Conservation (phyloP, 2,888 invertebrate genomes). For the Allygus modestus region DNA sequence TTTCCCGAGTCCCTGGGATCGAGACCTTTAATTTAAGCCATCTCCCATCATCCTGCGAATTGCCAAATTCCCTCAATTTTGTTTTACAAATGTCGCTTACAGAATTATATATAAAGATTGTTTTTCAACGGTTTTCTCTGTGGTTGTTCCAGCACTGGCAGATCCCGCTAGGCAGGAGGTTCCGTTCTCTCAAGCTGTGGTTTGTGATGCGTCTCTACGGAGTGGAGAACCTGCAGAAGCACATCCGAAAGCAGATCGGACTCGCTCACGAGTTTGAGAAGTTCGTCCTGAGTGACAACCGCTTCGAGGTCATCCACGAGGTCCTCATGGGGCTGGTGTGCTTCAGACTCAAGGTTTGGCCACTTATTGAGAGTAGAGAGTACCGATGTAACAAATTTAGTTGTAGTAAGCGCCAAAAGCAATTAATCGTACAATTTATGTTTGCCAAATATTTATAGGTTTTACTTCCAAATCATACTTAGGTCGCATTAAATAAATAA, state of each 20-base stretch:
- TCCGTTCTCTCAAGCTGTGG: constrained; percentile 96
- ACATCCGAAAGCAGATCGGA: constrained; percentile 90
- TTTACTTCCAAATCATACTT: too few relatives aligned
- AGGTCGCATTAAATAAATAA: too few relatives aligned
- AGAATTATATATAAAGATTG: too few relatives aligned
- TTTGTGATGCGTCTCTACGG: constrained; percentile 95
- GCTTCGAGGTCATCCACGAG: constrained; percentile 94
- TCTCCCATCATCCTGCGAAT: too few relatives aligned
- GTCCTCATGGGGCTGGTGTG: constrained; percentile 97
- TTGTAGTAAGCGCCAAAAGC: too few relatives aligned
- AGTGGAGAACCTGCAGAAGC: constrained; percentile 89
- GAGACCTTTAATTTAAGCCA: too few relatives aligned
- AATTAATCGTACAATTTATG: too few relatives aligned
- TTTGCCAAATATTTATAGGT: too few relatives aligned
- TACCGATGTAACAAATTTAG: neutral
- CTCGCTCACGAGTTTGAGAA: constrained; percentile 93
- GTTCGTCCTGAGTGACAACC: constrained; percentile 84
- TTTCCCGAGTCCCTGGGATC: too few relatives aligned
- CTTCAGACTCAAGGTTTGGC: constrained; percentile 93
- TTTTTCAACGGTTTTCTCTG: neutral
- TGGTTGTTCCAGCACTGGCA: constrained; percentile 88
- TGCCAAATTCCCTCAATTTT: too few relatives aligned
- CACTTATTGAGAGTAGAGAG: too few relatives aligned
- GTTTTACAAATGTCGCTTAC: too few relatives aligned
- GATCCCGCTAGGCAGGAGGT: constrained; percentile 95